These are phyloP conservation scores for Prenolepis imparis DNA, from an alignment of 2,888 invertebrate genomes.

Conservation along the genomic window DNA sequence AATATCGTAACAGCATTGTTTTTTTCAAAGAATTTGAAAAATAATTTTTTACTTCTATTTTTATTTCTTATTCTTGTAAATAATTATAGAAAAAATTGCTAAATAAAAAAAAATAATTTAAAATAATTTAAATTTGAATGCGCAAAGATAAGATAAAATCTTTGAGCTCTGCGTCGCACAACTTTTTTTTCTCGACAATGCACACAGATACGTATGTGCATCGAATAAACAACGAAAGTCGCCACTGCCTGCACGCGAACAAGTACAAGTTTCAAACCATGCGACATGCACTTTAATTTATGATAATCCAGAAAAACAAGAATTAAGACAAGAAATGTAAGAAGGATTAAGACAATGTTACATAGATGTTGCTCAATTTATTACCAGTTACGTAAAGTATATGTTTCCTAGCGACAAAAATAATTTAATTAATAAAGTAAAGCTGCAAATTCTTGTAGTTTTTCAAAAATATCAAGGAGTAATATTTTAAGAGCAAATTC, in stretches of 20 bases:
- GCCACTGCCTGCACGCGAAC: constrained; percentile 28
- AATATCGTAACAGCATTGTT: not conserved
- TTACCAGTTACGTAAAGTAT: not conserved
- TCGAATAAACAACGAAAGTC: constrained; percentile 46
- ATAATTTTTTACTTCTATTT: not conserved
- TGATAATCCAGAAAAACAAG: constrained; percentile 38
- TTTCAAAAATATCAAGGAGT: not conserved
- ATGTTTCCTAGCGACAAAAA: constrained; percentile 22
- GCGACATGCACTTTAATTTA: constrained; percentile 50
- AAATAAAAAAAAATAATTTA: not conserved
- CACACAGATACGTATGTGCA: constrained; percentile 24
- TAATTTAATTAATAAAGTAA: constrained; percentile 28
- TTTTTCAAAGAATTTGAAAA: constrained; percentile 21
- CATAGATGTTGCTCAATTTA: constrained; percentile 12
- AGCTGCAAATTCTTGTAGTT: not conserved
- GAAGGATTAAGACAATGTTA: constrained; percentile 50
- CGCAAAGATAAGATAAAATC: constrained; percentile 44
- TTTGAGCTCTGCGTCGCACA: constrained; percentile 23
- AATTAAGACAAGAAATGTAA: constrained; percentile 26
- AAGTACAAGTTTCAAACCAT: constrained; percentile 48
- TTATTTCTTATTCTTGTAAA: not conserved
- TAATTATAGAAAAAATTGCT: constrained; percentile 8
- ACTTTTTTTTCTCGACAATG: constrained; percentile 37
- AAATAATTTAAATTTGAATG: not conserved
- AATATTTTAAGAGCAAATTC: not conserved